Evolutionary conservation across 1,140 invertebrate genomes (phyloP).

Genomic region (Tetranychus cinnabarinus): DNA sequence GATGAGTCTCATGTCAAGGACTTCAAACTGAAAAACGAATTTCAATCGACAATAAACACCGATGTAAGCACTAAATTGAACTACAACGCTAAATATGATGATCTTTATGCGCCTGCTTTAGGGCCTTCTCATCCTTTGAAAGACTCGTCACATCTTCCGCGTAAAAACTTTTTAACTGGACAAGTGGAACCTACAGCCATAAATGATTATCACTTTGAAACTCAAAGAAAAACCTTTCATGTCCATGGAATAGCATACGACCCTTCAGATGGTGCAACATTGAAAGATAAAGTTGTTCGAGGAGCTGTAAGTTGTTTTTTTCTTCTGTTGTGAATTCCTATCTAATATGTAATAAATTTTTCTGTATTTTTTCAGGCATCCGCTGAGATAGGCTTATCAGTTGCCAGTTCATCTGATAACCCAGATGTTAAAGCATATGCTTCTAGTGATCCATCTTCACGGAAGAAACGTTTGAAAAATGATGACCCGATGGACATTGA

Average conservation of each 20-base stretch:
- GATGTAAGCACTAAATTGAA: background rate
- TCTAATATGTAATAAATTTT: background rate
- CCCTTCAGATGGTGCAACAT: constrained; percentile 19
- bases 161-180: constrained; percentile 76
- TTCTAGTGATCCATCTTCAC: constrained; percentile 30
- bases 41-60: background rate
- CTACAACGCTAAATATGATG: constrained; percentile 7
- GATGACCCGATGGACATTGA: constrained; percentile 72
- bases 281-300: background rate
- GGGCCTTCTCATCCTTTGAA: constrained; percentile 4
- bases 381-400: background rate
- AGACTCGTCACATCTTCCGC: background rate
- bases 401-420: constrained; percentile 42
- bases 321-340: background rate
- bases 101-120: constrained; percentile 5
- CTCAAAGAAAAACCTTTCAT: constrained; percentile 73
- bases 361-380: background rate
- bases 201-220: constrained; percentile 94
- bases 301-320: constrained; percentile 2
- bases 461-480: constrained; percentile 74
- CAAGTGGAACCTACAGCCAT: constrained; percentile 85
- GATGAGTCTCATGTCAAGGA: background rate
- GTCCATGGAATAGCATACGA: constrained; percentile 27
- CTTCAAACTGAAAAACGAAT: background rate
- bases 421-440: constrained; percentile 38